Conservation (phyloP, 2,113 vertebrate species). For the Galbula dea region DNA sequence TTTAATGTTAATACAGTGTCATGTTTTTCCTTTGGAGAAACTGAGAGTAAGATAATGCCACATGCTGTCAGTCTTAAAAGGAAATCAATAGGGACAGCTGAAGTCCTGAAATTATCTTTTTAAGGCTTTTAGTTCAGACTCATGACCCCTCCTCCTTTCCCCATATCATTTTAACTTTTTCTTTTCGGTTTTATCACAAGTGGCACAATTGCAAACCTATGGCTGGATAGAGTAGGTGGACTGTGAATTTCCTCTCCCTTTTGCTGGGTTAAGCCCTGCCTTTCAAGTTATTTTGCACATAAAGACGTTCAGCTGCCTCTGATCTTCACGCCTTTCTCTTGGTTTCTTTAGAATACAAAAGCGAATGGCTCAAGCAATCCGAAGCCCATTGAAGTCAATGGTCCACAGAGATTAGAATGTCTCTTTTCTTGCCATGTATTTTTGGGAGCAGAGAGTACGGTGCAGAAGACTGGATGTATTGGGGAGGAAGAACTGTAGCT, state of each 20-base stretch:
- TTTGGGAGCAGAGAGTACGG: neutral
- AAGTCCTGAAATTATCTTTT: neutral
- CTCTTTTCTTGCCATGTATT: neutral
- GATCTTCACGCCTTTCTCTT: neutral
- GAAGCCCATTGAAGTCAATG: conserved; percentile 18
- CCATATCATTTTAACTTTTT: conserved; percentile 5
- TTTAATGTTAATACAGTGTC: conserved; percentile 4
- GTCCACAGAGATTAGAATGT: neutral
- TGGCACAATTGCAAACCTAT: neutral
- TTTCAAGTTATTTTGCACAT: conserved; percentile 54
- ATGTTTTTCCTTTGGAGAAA: conserved; percentile 28
- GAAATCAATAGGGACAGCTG: neutral
- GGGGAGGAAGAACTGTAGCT: conserved; percentile 10
- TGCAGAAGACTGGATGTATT: neutral
- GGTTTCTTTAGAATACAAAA: conserved; percentile 41
- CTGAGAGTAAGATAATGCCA: neutral
- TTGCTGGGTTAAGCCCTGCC: conserved; percentile 32
- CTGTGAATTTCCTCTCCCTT: conserved; percentile 39
- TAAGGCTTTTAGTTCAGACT: neutral
- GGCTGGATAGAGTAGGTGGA: conserved; percentile 36
- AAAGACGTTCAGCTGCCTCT: conserved; percentile 22
- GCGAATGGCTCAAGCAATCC: neutral
- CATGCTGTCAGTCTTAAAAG: conserved; percentile 6
- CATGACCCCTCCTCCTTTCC: neutral
- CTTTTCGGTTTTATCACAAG: neutral